Conservation (phyloP, 2,888 invertebrate genomes). For the Emesis furor region DNA sequence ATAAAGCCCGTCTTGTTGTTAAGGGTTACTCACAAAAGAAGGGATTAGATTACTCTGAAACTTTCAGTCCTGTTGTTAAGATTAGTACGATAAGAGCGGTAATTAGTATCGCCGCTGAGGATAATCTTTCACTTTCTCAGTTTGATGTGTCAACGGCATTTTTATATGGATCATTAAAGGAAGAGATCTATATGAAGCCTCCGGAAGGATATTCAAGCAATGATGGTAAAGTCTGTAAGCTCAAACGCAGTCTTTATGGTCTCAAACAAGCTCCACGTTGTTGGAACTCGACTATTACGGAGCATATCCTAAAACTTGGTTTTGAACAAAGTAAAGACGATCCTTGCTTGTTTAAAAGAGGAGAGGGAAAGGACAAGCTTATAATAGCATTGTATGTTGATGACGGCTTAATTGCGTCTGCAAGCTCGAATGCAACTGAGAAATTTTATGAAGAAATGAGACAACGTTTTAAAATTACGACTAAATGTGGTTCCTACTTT, state of each 20-base stretch:
- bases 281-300: slow-evolving; percentile 32
- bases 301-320: not conserved
- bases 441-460: slow-evolving; percentile 1
- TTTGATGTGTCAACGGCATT: slow-evolving; percentile 27
- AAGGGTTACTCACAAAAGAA: not conserved
- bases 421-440: not conserved
- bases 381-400: slow-evolving; percentile 71
- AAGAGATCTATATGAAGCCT: slow-evolving; percentile 44
- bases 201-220: slow-evolving; percentile 38
- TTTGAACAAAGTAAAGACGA: slow-evolving; percentile 23
- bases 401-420: slow-evolving; percentile 24
- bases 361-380: slow-evolving; percentile 75
- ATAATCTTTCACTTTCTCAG: slow-evolving; percentile 2
- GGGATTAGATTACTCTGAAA: not conserved
- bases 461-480: slow-evolving; percentile 8
- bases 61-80: not conserved
- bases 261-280: slow-evolving; percentile 46
- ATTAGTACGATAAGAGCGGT: not conserved
- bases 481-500: slow-evolving; percentile 1
- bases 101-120: not conserved
- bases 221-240: slow-evolving; percentile 33
- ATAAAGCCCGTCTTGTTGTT: not conserved
- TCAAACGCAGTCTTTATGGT: slow-evolving; percentile 44
- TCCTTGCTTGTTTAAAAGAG: slow-evolving; percentile 22
- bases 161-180: slow-evolving; percentile 37